A percentile compares a stretch with the other conserved stretches of the same genome.
These are phyloP conservation scores for Pithys albifrons DNA, from an alignment of 2,113 vertebrate genomes.

Conservation along the genomic window DNA sequence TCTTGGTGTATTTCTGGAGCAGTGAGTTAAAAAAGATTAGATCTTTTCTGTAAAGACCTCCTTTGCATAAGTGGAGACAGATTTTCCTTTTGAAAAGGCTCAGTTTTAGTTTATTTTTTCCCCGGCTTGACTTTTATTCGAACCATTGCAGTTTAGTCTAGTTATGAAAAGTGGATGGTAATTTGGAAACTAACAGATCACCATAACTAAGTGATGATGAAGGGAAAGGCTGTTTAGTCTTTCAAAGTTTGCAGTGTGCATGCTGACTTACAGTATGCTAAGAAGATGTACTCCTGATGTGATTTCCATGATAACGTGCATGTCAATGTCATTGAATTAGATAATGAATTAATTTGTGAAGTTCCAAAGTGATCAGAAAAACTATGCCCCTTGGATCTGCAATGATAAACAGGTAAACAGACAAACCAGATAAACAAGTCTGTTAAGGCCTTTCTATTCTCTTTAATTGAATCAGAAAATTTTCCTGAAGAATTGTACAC, in stretches of 20 bases:
- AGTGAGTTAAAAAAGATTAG: background rate
- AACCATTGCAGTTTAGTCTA: background rate
- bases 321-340: background rate
- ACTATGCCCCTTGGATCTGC: background rate
- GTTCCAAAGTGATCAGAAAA: background rate
- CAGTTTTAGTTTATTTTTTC: background rate
- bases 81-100: slow-evolving; percentile 18
- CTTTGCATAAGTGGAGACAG: slow-evolving; percentile 17
- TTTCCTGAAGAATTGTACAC: slow-evolving; percentile 5
- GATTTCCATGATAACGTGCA: background rate
- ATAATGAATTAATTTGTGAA: background rate
- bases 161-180: background rate
- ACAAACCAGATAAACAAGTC: slow-evolving; percentile 11
- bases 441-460: background rate
- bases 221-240: background rate
- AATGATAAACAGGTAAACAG: slow-evolving; percentile 3
- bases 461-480: background rate
- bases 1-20: slow-evolving; percentile 16
- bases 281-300: background rate
- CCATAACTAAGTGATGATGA: background rate
- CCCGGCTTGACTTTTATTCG: background rate
- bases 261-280: background rate
- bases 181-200: background rate
- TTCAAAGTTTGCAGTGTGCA: background rate
- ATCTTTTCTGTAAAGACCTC: background rate